These are phyloP conservation scores for Sylvilagus bachmani DNA, from an alignment of 2,113 vertebrate species.

Conservation along the genomic window DNA sequence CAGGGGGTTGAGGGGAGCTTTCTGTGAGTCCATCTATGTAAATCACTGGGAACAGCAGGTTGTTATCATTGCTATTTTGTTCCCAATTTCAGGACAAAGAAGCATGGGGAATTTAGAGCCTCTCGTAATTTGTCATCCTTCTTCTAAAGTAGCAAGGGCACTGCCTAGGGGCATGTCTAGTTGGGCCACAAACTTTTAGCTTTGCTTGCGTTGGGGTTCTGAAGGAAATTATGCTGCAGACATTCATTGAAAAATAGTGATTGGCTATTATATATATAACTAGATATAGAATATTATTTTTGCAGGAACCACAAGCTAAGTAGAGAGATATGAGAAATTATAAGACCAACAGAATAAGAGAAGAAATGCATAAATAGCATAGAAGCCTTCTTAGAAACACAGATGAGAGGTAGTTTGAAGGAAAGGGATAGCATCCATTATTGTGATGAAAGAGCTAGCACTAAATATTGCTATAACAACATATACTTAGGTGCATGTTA, in stretches of 20 bases:
- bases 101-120: not conserved
- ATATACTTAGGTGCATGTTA: not conserved
- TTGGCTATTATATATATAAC: not conserved
- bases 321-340: not conserved
- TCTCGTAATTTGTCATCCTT: not conserved
- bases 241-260: not conserved
- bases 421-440: not conserved
- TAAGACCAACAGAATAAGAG: not conserved
- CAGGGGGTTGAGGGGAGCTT: not conserved
- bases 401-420: not conserved
- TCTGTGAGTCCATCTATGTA: not conserved
- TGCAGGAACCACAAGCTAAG: conserved; percentile 6
- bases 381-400: not conserved
- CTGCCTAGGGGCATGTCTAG: not conserved
- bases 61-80: not conserved
- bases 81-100: not conserved
- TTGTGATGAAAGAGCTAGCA: not conserved
- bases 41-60: not conserved
- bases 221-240: not conserved
- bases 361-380: not conserved
- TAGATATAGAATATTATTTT: not conserved
- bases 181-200: not conserved
- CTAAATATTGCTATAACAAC: not conserved
- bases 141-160: not conserved
- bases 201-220: not conserved